Conservation (phyloP, 37 sponge, comb jelly and placozoan species). For the Spongilla lacustris region DNA sequence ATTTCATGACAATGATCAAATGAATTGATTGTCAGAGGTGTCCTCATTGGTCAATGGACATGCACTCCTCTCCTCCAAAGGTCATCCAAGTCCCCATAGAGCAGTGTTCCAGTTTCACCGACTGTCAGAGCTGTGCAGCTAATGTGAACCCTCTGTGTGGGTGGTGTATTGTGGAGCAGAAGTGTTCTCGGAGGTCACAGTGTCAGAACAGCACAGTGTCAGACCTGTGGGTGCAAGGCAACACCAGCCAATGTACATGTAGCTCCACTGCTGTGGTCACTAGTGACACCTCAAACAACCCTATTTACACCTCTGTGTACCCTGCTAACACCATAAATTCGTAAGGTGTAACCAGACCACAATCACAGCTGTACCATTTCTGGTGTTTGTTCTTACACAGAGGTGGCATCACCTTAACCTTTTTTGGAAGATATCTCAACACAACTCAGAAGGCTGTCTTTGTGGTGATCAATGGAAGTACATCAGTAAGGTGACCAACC, state of each 20-base stretch:
- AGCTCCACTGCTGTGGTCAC: neutral
- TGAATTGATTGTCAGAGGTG: too few relatives aligned
- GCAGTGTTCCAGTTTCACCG: slow-evolving; percentile 40
- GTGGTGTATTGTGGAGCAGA: slow-evolving; percentile 89
- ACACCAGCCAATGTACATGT: slow-evolving; percentile 12
- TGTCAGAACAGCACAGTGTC: slow-evolving; percentile 57
- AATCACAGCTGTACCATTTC: neutral
- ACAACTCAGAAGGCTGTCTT: neutral
- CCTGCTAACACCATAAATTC: neutral
- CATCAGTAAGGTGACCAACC: neutral
- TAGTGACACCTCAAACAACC: neutral
- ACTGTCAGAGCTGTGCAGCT: slow-evolving; percentile 47
- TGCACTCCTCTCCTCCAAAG: neutral
- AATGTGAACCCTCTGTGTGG: slow-evolving; percentile 81
- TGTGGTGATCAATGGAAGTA: neutral
- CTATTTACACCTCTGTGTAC: neutral
- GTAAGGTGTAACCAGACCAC: neutral
- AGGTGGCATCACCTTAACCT: neutral
- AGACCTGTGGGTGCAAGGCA: slow-evolving; percentile 25
- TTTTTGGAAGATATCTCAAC: neutral
- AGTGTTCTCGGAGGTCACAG: slow-evolving; percentile 73
- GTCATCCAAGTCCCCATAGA: slow-evolving; percentile 48
- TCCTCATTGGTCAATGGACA: too few relatives aligned
- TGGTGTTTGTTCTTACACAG: neutral
- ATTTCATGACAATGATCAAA: too few relatives aligned